phyloP scores from a whole-genome alignment of 2,797 vertebrate genomes.

The Periparus ater region DNA sequence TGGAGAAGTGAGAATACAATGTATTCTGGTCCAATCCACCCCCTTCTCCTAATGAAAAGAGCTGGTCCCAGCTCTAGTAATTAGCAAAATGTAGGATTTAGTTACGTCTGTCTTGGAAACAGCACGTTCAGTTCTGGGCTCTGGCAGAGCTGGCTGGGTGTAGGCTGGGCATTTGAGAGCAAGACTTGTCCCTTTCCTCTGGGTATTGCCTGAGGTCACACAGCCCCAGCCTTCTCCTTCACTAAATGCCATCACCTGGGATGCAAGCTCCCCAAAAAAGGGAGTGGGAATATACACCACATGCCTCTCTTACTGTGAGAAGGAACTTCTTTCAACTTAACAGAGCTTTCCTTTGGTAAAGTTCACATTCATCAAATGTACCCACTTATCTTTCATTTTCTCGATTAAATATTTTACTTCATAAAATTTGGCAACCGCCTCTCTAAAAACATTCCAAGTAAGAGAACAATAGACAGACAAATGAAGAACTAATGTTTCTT shows the following conservation, averaged over 20 bases:
- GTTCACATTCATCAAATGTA: constrained; percentile 34
- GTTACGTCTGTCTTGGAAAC: neutral
- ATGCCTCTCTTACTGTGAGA: neutral
- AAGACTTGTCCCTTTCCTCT: neutral
- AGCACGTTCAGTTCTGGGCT: neutral
- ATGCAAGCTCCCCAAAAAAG: neutral
- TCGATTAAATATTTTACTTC: constrained; percentile 42
- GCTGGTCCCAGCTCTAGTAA: neutral
- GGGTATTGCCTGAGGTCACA: accelerated
- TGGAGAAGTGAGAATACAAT: neutral
- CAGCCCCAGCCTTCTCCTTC: neutral
- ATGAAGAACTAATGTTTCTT: constrained; percentile 56
- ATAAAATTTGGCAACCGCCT: constrained; percentile 44
- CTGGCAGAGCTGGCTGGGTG: neutral
- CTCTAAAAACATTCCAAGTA: constrained; percentile 56
- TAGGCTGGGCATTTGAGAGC: neutral
- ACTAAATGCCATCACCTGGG: neutral
- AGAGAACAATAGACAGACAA: constrained; percentile 55
- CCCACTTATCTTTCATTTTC: constrained; percentile 36
- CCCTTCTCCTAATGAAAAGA: neutral
- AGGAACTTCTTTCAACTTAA: neutral
- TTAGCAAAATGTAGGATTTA: neutral
- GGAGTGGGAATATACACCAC: neutral
- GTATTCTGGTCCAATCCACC: neutral
- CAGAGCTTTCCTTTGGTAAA: constrained; percentile 15